phyloP scores from a whole-genome alignment of 2,113 vertebrate species.

The Noctilio leporinus region DNA sequence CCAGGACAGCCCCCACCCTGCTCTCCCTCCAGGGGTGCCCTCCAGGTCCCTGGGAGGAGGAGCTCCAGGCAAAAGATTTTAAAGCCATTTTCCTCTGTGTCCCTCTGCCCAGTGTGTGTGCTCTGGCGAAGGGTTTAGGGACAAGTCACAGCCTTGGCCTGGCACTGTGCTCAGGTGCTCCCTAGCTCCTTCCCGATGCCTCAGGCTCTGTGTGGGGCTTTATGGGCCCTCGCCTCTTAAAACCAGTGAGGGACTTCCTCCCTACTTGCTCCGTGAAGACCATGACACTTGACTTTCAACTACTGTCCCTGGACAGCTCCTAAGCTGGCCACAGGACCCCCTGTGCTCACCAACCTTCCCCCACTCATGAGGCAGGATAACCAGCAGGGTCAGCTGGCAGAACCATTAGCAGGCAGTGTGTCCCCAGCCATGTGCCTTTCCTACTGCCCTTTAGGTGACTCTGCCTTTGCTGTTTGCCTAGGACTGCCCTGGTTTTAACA shows the following conservation, averaged over 20 bases:
- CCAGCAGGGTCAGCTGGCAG: neutral
- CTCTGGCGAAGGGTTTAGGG: neutral
- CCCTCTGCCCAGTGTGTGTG: neutral
- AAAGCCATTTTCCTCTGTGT: neutral
- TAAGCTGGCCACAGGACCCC: neutral
- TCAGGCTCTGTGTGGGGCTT: neutral
- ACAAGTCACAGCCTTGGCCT: neutral
- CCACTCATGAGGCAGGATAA: rapidly evolving
- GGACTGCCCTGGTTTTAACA: neutral
- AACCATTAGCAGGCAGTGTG: neutral
- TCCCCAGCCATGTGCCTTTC: neutral
- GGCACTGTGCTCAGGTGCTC: neutral
- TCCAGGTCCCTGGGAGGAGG: neutral
- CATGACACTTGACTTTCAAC: neutral
- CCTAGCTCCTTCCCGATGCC: neutral
- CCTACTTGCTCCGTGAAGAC: neutral
- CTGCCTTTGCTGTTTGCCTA: neutral
- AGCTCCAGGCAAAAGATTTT: neutral
- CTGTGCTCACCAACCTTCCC: neutral
- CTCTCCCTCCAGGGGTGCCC: neutral
- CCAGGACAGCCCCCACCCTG: neutral
- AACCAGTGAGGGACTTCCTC: neutral
- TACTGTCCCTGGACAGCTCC: neutral
- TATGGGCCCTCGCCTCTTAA: too few relatives aligned
- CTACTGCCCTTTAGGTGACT: neutral